Conservation (phyloP, 2,797 vertebrate genomes). For the Allobates femoralis region DNA sequence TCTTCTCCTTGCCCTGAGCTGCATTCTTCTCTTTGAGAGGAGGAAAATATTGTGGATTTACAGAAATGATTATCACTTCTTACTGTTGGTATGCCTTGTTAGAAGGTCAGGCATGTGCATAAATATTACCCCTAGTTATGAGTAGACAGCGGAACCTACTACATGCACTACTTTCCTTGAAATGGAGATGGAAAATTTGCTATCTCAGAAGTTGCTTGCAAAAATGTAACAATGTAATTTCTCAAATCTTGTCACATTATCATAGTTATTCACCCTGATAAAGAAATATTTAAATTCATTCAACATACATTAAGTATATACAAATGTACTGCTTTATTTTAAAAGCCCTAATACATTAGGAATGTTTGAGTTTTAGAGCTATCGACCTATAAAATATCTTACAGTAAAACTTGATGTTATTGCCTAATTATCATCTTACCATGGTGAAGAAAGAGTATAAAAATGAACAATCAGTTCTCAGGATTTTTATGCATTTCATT, state of each 20-base stretch:
- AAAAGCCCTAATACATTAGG: neutral
- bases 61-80: too few species aligned
- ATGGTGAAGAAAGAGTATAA: neutral
- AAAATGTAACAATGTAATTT: neutral
- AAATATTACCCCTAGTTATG: neutral
- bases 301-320: neutral
- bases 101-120: neutral
- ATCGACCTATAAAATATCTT: neutral
- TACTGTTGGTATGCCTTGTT: too few species aligned
- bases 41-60: too few species aligned
- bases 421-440: slow-evolving; percentile 43
- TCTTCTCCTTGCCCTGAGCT: too few species aligned
- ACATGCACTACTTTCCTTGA: neutral
- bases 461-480: slow-evolving; percentile 15
- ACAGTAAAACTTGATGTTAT: slow-evolving; percentile 3
- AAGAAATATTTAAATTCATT: neutral
- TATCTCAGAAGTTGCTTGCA: neutral
- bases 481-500: slow-evolving; percentile 5
- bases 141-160: neutral
- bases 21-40: too few species aligned
- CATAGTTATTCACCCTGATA: neutral
- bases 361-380: neutral
- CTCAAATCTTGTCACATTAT: neutral
- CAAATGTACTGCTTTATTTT: neutral
- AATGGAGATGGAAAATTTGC: neutral